Conservation (phyloP, 1,140 invertebrate species). For the Zaprionus kolodkinae region DNA sequence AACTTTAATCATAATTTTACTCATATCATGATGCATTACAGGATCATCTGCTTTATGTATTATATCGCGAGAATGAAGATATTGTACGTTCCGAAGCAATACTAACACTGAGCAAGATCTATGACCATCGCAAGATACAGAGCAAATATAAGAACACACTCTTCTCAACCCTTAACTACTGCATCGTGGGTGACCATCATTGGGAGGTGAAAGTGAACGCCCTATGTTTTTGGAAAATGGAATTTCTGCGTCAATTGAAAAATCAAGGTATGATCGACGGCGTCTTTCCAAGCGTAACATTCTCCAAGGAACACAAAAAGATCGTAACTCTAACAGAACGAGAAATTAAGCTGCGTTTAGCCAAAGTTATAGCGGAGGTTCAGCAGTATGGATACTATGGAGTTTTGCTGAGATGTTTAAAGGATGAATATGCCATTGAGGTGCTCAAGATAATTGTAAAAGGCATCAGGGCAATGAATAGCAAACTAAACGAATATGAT, state of each 20-base stretch:
- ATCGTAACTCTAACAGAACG: conserved; percentile 89
- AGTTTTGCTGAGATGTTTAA: conserved; percentile 87
- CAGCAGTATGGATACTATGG: conserved; percentile 88
- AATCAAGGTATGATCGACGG: conserved; percentile 93
- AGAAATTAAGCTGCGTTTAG: conserved; percentile 88
- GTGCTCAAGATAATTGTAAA: conserved; percentile 87
- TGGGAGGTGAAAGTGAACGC: conserved; percentile 91
- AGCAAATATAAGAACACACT: conserved; percentile 84
- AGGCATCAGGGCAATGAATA: conserved; percentile 86
- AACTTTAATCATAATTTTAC: background rate
- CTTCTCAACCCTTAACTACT: conserved; percentile 87
- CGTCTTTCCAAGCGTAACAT: conserved; percentile 90
- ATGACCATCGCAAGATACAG: conserved; percentile 87
- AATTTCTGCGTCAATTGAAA: conserved; percentile 87
- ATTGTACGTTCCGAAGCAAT: conserved; percentile 90
- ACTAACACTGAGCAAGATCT: conserved; percentile 87
- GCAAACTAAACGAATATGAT: conserved; percentile 82
- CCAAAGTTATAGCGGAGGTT: conserved; percentile 88
- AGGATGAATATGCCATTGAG: conserved; percentile 89
- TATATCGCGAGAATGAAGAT: conserved; percentile 89
- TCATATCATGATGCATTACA: conserved; percentile 78
- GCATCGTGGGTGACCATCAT: conserved; percentile 89
- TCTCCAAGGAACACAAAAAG: conserved; percentile 91
- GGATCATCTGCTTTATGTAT: conserved; percentile 87
- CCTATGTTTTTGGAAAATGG: conserved; percentile 89